Conservation (phyloP, 1,140 invertebrate genomes). For the Ephestia elutella region DNA sequence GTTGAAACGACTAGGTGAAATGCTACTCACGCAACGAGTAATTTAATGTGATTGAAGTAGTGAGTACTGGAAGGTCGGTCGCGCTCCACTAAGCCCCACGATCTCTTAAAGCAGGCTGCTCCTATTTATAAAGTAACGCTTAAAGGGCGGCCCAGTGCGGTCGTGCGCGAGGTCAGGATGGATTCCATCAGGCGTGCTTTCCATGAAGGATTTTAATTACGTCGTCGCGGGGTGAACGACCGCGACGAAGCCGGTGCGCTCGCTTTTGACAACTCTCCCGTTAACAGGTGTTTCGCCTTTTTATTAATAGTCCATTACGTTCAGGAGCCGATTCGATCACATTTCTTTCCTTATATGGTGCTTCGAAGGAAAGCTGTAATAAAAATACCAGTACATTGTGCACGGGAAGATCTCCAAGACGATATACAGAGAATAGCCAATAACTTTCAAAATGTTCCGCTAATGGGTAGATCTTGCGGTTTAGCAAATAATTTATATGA, state of each 20-base stretch:
- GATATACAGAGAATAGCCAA: constrained; percentile 2
- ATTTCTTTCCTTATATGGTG: constrained; percentile 2
- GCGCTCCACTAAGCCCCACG: constrained; percentile 2
- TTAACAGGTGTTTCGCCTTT: constrained; percentile 29
- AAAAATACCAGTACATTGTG: constrained; percentile 19
- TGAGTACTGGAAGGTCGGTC: background rate
- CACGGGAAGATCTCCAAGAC: background rate
- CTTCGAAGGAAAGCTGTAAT: background rate
- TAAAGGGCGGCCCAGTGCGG: constrained; percentile 50
- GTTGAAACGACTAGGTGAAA: background rate
- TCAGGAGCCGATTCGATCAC: background rate
- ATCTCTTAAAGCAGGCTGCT: constrained; percentile 25
- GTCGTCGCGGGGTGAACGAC: constrained; percentile 51
- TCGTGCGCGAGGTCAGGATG: constrained; percentile 58
- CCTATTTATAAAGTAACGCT: constrained; percentile 60
- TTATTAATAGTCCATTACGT: constrained; percentile 13
- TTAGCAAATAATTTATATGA: constrained; percentile 3
- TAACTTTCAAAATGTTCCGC: constrained; percentile 3
- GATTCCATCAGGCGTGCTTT: constrained; percentile 66
- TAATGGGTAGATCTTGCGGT: constrained; percentile 3
- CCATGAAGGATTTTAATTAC: constrained; percentile 73
- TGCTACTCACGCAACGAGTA: background rate
- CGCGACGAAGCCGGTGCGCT: constrained; percentile 32
- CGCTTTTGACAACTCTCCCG: constrained; percentile 43
- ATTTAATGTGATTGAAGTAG: background rate